Percentiles rank a stretch among this genome's conserved stretches.
phyloP scores from a whole-genome alignment of 2,888 invertebrate genomes.

The Oxystoma pomonae region DNA sequence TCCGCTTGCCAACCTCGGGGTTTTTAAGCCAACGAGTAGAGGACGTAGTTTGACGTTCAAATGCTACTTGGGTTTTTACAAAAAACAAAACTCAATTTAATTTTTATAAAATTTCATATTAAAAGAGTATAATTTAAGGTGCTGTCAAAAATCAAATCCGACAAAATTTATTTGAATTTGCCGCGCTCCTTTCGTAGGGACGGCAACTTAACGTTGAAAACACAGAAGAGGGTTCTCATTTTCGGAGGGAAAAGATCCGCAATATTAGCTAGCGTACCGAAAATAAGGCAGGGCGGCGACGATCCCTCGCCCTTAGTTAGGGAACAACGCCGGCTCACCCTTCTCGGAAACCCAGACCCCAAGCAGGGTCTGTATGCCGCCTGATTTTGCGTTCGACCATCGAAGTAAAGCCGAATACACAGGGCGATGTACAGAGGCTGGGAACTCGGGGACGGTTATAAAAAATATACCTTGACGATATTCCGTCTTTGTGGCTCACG shows the following conservation, averaged over 20 bases:
- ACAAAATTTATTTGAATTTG: background rate
- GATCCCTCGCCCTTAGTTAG: constrained; percentile 2
- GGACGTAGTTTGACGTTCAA: too few species aligned
- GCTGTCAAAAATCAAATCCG: background rate
- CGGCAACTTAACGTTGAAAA: background rate
- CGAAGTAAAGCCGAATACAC: background rate
- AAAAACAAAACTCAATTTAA: too few species aligned
- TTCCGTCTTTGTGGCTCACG: constrained; percentile 9
- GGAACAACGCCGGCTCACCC: background rate
- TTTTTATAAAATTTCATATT: too few species aligned
- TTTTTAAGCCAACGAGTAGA: too few species aligned
- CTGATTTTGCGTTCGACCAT: background rate
- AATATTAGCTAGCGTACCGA: background rate
- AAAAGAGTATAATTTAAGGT: too few species aligned
- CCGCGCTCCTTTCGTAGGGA: background rate
- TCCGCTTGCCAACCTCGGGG: too few species aligned
- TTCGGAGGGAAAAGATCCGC: background rate
- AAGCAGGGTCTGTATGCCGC: constrained; percentile 26
- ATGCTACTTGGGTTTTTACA: too few species aligned
- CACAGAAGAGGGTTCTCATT: background rate
- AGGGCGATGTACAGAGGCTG: background rate
- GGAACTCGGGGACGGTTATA: background rate
- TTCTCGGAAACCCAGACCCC: constrained; percentile 2
- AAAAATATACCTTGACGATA: background rate
- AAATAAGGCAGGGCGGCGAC: background rate